phyloP scores from a whole-genome alignment of 2,113 vertebrate species.

The Scomber colias region DNA sequence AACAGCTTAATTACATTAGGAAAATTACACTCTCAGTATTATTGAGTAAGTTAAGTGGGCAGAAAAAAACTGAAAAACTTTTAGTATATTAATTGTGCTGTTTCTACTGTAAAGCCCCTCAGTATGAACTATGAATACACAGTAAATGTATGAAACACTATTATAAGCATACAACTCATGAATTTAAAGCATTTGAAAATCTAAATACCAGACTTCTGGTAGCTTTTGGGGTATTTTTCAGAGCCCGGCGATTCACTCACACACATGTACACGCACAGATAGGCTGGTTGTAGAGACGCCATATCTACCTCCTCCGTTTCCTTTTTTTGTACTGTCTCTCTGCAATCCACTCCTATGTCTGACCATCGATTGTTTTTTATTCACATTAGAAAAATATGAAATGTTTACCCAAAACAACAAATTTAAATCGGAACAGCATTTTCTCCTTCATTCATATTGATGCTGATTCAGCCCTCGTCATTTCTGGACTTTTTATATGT shows the following conservation, averaged over 20 bases:
- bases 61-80: slow-evolving; percentile 7
- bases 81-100: slow-evolving; percentile 29
- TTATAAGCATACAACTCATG: neutral
- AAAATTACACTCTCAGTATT: slow-evolving; percentile 43
- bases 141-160: neutral
- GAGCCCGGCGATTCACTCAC: slow-evolving; percentile 9
- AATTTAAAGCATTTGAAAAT: neutral
- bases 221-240: slow-evolving; percentile 25
- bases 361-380: neutral
- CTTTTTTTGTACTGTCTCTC: slow-evolving; percentile 44
- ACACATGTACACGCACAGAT: slow-evolving; percentile 17
- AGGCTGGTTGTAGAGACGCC: slow-evolving; percentile 68
- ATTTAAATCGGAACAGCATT: neutral
- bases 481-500: slow-evolving; percentile 39
- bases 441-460: neutral
- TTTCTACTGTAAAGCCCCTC: slow-evolving; percentile 38
- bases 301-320: slow-evolving; percentile 75
- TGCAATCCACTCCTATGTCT: slow-evolving; percentile 31
- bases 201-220: slow-evolving; percentile 6
- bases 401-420: neutral
- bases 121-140: neutral
- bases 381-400: slow-evolving; percentile 2
- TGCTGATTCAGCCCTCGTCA: slow-evolving; percentile 9
- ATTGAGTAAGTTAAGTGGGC: neutral
- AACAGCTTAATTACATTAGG: slow-evolving; percentile 44